Evolutionary conservation across 1,140 invertebrate genomes (phyloP), one percentile per base, ranked within the genome.

Genomic region (Euschistus heros): DNA sequence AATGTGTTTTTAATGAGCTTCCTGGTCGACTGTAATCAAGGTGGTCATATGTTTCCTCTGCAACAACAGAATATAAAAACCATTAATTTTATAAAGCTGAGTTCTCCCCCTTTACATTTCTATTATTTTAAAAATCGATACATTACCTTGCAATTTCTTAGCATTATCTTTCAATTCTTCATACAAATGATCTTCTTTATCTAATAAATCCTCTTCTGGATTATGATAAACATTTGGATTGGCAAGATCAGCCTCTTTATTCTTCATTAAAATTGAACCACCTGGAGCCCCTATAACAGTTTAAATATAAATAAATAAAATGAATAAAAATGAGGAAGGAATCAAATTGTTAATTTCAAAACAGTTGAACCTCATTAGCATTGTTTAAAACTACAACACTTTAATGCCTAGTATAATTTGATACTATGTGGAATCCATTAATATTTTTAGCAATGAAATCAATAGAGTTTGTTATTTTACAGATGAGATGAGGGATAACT

Each of bases 201-300:
- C 82, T 55, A 84, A 76, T 13, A 37, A 37, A 24, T 57, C 54
- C 68, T 86, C 85, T 52, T 88, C 86, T 66, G 89, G 86, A 69
- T 83, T 86, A 66, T 92, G 84, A 72, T 93, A 94, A 10, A 94
- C 80, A 70, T 91, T 92, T 0, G 90, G 90, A 78, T 93, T 93
- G 6, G 84, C 86, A 10, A 82, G 73, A 75, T 93, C 89, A 0
- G 89, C 89, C 69, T 91, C 89, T 71, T 83, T 81, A 72, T 92
- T 92, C 73, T 93, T 93, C 46, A 85, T 68, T 0, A 80, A 78
- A 57, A 81, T 55, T 13, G 42, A 57, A 63, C 42, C 30, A 37
- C 66, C 80, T 73, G 79, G 78, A 26, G 75, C 79, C 64, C 79
- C 80, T 81, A 65, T 2, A 60, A 59, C 50, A 42, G 22, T 7